Base-by-base conservation (phyloP, 2,888 invertebrate species). In the Anaspis maculata region DNA sequence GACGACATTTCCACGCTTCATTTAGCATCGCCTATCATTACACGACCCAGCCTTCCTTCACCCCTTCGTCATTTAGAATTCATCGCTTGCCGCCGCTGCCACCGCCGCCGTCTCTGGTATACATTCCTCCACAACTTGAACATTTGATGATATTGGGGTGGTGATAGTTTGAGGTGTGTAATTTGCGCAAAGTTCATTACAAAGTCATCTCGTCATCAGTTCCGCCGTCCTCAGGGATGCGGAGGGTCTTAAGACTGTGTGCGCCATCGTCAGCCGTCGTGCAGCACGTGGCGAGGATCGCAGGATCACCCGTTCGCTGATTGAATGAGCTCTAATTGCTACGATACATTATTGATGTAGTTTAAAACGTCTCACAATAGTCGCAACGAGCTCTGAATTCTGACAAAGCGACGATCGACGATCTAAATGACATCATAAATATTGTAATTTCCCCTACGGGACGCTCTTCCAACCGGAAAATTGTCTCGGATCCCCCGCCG, bases 381-480 rank as follows among this genome's bases (percentile, higher is more conserved):
- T 49, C 39, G 45, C 52, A 51, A 52, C 49, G 52, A 52, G 49
- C 49, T 45, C 45, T 42, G 46, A 49, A 48, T 46, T 41, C 45
- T 45, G 46, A 53, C 54, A 52, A 54, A 52, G 52, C 48, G 38
- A 41, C 54, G 54, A 57, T 57, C 56, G 53, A 49, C 56, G 52
- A 52, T 56, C 57, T 51, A 59, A 61, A 59, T 58, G 58, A 61
- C 59, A 59, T 59, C 57, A 59, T 61, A 61, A 61, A 61, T 61
- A 61, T 61, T 61, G 58, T 61, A 61, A 61, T 61, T 59, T 57
- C 48, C 51, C 49, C 52, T 44, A 45, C 46, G 50, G 48, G 51
- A 47, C 44, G 46, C 35, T 42, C 45, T 35, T 37, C 39, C 51
- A 41, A 46, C 54, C 48, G 56, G 54, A 56, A 54, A 56, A 56